phyloP scores from a whole-genome alignment of 2,797 vertebrate genomes.

The Hoplostethus mediterraneus region DNA sequence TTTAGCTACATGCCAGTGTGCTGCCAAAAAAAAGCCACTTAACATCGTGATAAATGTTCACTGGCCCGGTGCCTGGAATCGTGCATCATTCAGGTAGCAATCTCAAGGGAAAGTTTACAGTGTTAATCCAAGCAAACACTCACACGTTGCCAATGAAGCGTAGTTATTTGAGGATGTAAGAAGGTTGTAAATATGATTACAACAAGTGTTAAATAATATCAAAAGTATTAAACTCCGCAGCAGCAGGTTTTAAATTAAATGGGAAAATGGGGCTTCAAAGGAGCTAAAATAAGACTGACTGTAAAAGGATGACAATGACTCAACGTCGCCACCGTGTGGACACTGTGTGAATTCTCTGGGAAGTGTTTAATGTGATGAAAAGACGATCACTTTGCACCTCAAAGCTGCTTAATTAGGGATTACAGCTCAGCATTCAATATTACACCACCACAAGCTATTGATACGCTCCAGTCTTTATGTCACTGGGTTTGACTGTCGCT shows the following conservation, averaged over 20 bases:
- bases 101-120: background rate
- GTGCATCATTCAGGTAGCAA: conserved; percentile 48
- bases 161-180: background rate
- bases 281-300: no score
- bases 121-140: background rate
- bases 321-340: conserved; percentile 2
- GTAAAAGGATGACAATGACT: background rate
- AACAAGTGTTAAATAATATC: background rate
- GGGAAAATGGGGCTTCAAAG: background rate
- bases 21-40: conserved; percentile 24
- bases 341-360: no score
- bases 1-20: conserved; percentile 23
- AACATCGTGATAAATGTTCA: conserved; percentile 35
- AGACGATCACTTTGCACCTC: no score
- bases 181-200: background rate
- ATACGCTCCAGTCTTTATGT: no score
- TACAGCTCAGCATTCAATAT: no score
- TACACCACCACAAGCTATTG: no score
- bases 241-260: background rate
- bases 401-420: no score
- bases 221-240: background rate
- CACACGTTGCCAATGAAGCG: background rate
- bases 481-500: no score
- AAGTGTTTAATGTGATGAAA: no score
- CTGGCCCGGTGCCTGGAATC: background rate